Conservation (phyloP, 1,140 invertebrate species). For the Drosophila paulistorum region DNA sequence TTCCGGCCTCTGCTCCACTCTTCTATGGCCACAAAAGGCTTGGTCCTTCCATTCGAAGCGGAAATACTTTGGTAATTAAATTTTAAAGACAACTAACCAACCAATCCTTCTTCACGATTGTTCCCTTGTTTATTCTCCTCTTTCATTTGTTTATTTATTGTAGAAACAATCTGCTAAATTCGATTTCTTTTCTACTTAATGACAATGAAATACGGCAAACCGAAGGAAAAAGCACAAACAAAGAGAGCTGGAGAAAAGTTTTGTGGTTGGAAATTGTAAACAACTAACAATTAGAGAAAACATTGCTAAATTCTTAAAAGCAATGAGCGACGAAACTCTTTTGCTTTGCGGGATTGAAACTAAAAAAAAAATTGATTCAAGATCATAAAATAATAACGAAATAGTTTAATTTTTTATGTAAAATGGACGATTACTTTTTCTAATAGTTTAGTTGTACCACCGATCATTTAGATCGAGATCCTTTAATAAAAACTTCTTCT, state of each 20-base stretch:
- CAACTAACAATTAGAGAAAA: background rate
- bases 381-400: background rate
- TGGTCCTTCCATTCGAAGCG: slow-evolving; percentile 10
- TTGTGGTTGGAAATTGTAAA: background rate
- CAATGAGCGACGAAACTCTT: background rate
- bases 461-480: too few species aligned
- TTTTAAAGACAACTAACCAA: slow-evolving; percentile 41
- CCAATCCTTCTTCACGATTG: background rate
- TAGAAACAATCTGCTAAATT: slow-evolving; percentile 7
- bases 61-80: slow-evolving; percentile 58
- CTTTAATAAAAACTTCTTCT: too few species aligned
- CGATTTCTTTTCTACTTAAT: slow-evolving; percentile 10
- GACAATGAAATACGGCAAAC: background rate
- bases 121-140: background rate
- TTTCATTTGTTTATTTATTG: slow-evolving; percentile 2
- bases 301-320: background rate
- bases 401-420: too few species aligned
- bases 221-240: background rate
- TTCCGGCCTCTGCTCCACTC: slow-evolving; percentile 35
- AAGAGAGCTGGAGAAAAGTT: background rate
- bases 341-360: background rate
- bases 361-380: background rate
- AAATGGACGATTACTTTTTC: too few species aligned
- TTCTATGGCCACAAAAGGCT: background rate
- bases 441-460: too few species aligned